Conservation (phyloP, 2,113 vertebrate genomes). For the Clinocottus analis region DNA sequence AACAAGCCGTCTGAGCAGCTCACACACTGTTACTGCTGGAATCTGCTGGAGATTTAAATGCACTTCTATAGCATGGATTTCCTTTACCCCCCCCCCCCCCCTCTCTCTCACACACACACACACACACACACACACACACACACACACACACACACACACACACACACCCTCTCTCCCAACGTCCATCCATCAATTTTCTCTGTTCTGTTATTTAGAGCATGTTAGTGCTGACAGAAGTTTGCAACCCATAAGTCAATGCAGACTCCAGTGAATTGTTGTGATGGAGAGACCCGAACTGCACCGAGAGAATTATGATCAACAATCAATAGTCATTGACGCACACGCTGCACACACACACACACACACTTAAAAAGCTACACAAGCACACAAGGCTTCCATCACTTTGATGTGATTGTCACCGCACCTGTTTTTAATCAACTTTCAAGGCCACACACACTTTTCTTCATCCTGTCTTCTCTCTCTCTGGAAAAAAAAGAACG, state of each 20-base stretch:
- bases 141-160: neutral
- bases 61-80: conserved; percentile 69
- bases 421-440: conserved; percentile 81
- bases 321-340: conserved; percentile 69
- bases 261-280: conserved; percentile 67
- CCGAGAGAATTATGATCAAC: conserved; percentile 79
- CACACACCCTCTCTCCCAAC: conserved; percentile 24
- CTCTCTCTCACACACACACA: neutral
- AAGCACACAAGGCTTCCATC: conserved; percentile 68
- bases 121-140: neutral
- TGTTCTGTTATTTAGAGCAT: conserved; percentile 71
- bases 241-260: conserved; percentile 67
- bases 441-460: conserved; percentile 74
- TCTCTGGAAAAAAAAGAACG: conserved; percentile 22
- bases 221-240: conserved; percentile 72
- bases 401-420: conserved; percentile 78
- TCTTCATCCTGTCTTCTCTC: conserved; percentile 57
- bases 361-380: conserved; percentile 5
- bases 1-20: conserved; percentile 40
- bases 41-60: conserved; percentile 68
- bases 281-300: conserved; percentile 64
- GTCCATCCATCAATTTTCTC: conserved; percentile 63
- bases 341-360: conserved; percentile 34
- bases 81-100: neutral
- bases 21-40: conserved; percentile 48